phyloP scores from a whole-genome alignment of 2,113 vertebrate genomes.

The Osmerus mordax region DNA sequence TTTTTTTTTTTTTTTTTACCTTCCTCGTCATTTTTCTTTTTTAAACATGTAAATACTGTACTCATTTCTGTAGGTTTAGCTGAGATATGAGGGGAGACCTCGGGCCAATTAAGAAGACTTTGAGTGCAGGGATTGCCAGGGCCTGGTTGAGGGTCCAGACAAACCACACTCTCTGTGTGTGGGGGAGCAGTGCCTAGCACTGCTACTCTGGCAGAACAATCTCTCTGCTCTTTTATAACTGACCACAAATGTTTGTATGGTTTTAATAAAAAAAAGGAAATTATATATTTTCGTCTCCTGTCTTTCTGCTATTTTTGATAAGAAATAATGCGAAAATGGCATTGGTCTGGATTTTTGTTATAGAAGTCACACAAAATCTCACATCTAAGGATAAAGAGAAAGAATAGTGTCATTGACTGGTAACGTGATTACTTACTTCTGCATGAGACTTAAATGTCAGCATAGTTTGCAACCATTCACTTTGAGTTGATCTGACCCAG shows the following conservation, averaged over 20 bases:
- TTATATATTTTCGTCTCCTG: slow-evolving; percentile 77
- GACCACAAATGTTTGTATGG: slow-evolving; percentile 94
- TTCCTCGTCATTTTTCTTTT: slow-evolving; percentile 63
- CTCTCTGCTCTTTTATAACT: slow-evolving; percentile 93
- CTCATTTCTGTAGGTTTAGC: slow-evolving; percentile 85
- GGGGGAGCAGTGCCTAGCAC: slow-evolving; percentile 70
- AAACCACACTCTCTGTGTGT: slow-evolving; percentile 60
- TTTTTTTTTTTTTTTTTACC: slow-evolving; percentile 70
- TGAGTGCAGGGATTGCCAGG: slow-evolving; percentile 71
- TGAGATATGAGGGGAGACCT: slow-evolving; percentile 68
- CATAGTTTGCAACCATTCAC: no score
- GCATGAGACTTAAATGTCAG: neutral
- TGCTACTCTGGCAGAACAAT: slow-evolving; percentile 81
- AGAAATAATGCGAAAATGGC: neutral
- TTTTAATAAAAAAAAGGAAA: slow-evolving; percentile 95
- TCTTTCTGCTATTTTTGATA: slow-evolving; percentile 28
- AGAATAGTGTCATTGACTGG: neutral
- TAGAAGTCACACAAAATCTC: neutral
- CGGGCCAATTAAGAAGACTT: slow-evolving; percentile 75
- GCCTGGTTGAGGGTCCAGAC: slow-evolving; percentile 68
- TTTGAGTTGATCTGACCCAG: no score
- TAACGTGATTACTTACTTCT: neutral
- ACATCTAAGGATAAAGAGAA: neutral
- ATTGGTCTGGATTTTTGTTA: neutral
- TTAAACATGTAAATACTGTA: slow-evolving; percentile 88